A percentile compares a stretch with the other conserved stretches of the same genome.
phyloP scores from a whole-genome alignment of 2,888 invertebrate species.

The Branchinecta sandiegonensis region DNA sequence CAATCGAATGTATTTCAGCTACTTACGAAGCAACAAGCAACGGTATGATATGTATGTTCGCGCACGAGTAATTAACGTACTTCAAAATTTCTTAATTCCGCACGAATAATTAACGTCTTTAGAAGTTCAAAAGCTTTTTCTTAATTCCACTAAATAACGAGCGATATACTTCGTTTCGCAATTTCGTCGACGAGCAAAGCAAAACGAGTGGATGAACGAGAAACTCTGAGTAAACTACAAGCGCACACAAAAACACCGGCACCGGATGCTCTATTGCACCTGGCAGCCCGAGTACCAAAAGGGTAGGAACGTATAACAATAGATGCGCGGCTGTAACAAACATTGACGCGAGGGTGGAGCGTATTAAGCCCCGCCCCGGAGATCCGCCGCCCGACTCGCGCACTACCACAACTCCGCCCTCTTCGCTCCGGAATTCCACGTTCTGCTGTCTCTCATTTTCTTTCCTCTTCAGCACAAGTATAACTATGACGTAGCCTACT shows the following conservation, averaged over 20 bases:
- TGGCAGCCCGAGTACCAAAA: constrained; percentile 29
- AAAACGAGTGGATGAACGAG: constrained; percentile 30
- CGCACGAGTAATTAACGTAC: no score
- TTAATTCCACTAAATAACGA: constrained; percentile 23
- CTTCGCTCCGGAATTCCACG: constrained; percentile 12
- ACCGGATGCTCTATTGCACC: constrained; percentile 24
- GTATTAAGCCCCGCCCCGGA: constrained; percentile 17
- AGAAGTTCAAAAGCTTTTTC: not conserved
- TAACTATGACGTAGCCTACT: constrained; percentile 29
- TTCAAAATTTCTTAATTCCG: no score
- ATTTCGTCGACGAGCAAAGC: constrained; percentile 28
- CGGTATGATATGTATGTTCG: no score
- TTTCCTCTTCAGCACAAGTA: constrained; percentile 20
- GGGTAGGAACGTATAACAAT: constrained; percentile 30
- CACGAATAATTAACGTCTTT: not conserved
- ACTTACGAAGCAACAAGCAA: no score
- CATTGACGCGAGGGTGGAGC: constrained; percentile 28
- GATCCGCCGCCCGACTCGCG: constrained; percentile 1
- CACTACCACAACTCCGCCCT: constrained; percentile 5
- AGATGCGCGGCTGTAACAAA: constrained; percentile 30
- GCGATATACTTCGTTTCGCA: constrained; percentile 28
- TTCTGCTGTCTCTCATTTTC: constrained; percentile 14
- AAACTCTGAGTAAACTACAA: constrained; percentile 31
- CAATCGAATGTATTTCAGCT: no score
- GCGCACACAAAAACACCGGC: constrained; percentile 29